Conservation (phyloP, 2,888 invertebrate genomes). For the Acrobasis repandana region DNA sequence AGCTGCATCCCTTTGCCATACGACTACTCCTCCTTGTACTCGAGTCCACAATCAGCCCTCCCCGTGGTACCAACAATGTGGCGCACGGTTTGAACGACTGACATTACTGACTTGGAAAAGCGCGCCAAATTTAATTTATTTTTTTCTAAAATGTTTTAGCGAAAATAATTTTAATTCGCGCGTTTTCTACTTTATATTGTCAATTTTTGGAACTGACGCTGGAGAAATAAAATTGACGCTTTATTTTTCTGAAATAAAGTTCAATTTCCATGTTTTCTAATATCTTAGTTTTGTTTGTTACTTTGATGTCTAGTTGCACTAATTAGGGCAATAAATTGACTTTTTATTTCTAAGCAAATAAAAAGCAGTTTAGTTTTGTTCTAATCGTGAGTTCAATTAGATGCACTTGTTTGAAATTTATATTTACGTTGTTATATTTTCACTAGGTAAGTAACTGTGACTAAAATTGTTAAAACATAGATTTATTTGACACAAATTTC, state of each 20-base stretch:
- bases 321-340: background rate
- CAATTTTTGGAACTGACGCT: no score
- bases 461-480: slow-evolving; percentile 25
- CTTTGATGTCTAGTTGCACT: background rate
- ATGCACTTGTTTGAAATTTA: background rate
- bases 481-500: slow-evolving; percentile 13
- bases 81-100: slow-evolving; percentile 46
- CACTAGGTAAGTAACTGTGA: background rate
- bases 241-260: slow-evolving; percentile 38
- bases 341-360: slow-evolving; percentile 6
- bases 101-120: background rate
- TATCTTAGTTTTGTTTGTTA: slow-evolving; percentile 7
- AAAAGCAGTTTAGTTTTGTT: background rate
- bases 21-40: slow-evolving; percentile 51
- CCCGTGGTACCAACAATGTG: slow-evolving; percentile 52
- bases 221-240: slow-evolving; percentile 25
- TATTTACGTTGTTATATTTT: background rate
- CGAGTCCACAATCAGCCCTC: slow-evolving; percentile 43
- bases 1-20: slow-evolving; percentile 50
- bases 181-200: no score
- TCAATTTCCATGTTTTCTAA: slow-evolving; percentile 29
- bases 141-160: no score
- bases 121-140: background rate
- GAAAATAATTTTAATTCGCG: no score
- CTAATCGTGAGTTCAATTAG: background rate